Conservation (phyloP, 2,113 vertebrate genomes). For the Ivindomyrus marchei region DNA sequence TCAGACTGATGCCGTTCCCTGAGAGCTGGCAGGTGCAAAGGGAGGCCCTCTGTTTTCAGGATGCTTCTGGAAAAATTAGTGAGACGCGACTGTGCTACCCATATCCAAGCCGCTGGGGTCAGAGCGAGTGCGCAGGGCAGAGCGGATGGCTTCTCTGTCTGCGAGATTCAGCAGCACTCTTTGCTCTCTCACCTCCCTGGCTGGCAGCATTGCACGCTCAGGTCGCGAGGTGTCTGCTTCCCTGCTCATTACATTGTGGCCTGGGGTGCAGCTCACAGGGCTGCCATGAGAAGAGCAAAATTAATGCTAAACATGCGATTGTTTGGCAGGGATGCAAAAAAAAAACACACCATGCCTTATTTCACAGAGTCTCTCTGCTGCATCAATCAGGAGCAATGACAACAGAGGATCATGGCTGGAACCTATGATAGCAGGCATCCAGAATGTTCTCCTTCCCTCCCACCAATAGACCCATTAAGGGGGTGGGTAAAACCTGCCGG, state of each 20-base stretch:
- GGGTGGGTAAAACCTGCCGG: background rate
- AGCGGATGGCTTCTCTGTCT: background rate
- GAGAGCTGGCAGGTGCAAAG: background rate
- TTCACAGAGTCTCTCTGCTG: background rate
- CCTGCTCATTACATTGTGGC: background rate
- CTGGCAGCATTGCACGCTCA: background rate
- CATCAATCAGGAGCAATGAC: background rate
- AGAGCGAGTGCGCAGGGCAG: background rate
- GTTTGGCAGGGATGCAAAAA: constrained; percentile 5
- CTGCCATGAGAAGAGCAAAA: background rate
- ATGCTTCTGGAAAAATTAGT: background rate
- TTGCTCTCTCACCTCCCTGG: background rate
- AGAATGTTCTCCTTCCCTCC: background rate
- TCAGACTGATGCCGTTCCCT: background rate
- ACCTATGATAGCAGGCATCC: background rate
- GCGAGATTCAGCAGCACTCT: background rate
- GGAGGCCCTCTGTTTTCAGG: background rate
- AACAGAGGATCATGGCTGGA: background rate
- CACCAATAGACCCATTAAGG: background rate
- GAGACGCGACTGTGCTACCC: background rate
- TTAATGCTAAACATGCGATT: background rate
- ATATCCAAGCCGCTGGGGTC: background rate
- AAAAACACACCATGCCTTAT: background rate
- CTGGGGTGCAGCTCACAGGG: background rate
- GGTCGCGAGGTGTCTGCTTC: background rate